Conservation (phyloP, 30 jellyfish, hydroid and myxozoan species). For the Aurelia coerulea region DNA sequence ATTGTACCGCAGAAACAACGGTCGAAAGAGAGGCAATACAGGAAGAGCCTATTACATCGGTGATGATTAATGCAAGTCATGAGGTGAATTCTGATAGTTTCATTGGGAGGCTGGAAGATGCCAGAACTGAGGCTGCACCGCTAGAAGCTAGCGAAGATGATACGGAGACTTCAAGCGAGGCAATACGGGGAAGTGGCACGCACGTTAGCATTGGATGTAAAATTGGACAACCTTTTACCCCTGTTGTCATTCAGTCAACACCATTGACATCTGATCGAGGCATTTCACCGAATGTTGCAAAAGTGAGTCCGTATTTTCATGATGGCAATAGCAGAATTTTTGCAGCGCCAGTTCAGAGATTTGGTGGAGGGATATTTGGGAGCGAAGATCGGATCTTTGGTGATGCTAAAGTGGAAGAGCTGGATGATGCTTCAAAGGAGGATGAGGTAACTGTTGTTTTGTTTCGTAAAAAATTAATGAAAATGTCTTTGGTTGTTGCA, state of each 20-base stretch:
- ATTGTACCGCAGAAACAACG: not conserved
- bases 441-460: not conserved
- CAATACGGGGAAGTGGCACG: no score
- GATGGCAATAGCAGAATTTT: conserved; percentile 23
- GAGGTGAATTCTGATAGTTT: not conserved
- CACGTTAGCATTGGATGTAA: not conserved
- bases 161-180: not conserved
- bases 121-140: not conserved
- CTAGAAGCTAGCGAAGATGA: not conserved
- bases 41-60: not conserved
- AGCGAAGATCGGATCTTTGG: not conserved
- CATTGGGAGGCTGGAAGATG: not conserved
- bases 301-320: conserved; percentile 35
- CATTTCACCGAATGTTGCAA: conserved; percentile 18
- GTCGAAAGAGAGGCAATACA: no score
- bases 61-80: not conserved
- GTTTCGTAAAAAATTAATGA: no score
- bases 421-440: not conserved
- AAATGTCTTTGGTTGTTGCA: no score
- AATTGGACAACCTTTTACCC: not conserved
- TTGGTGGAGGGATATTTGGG: conserved; percentile 39
- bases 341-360: conserved; percentile 27
- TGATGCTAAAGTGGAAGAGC: not conserved
- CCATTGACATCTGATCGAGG: conserved; percentile 21
- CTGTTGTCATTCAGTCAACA: conserved; percentile 33